Conservation (phyloP, 2,113 vertebrate genomes). For the Macaca mulatta region DNA sequence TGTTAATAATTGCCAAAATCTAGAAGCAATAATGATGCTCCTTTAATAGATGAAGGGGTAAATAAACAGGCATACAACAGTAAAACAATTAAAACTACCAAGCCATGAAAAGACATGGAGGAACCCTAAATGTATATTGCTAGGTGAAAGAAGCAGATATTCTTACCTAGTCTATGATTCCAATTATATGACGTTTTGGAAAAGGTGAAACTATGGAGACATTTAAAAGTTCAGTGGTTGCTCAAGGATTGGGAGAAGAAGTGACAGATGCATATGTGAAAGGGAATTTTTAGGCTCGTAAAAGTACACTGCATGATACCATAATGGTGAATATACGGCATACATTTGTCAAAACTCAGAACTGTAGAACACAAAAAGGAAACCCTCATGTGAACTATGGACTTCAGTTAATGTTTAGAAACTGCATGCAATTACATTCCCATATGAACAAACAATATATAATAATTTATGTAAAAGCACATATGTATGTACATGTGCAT, state of each 20-base stretch:
- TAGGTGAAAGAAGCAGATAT: background rate
- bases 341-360: background rate
- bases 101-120: background rate
- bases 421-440: background rate
- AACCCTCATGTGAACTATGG: background rate
- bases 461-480: background rate
- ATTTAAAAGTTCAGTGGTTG: background rate
- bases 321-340: background rate
- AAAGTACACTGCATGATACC: background rate
- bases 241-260: background rate
- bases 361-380: background rate
- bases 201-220: background rate
- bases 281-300: background rate
- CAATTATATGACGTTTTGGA: background rate
- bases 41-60: background rate
- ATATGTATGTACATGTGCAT: background rate
- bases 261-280: background rate
- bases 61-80: background rate
- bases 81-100: background rate
- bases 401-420: background rate
- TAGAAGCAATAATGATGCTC: background rate
- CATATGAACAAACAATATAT: background rate
- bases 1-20: background rate
- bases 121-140: background rate
- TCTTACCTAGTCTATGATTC: background rate